Evolutionary conservation across 2,888 invertebrate genomes (phyloP).

Genomic region (Capitulum mitella): DNA sequence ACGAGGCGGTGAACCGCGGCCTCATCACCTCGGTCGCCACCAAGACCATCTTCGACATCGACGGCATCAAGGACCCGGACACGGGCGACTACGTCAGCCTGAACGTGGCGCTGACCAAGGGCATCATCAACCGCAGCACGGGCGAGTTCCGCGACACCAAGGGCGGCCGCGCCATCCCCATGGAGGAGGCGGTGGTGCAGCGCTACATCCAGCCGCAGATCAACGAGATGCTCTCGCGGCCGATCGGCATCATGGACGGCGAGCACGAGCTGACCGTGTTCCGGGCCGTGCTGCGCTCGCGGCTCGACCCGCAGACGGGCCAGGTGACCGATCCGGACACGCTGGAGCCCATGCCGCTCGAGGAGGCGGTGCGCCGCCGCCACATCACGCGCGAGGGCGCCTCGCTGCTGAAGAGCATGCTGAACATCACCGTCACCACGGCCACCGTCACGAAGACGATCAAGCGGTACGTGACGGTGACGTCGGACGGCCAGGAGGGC

Average conservation of each 20-base stretch:
- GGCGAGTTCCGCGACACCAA: slow-evolving; percentile 65
- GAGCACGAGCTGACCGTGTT: slow-evolving; percentile 73
- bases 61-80: slow-evolving; percentile 76
- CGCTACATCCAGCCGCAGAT: slow-evolving; percentile 63
- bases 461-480: slow-evolving; percentile 69
- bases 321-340: slow-evolving; percentile 68
- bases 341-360: slow-evolving; percentile 65
- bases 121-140: slow-evolving; percentile 64
- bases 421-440: slow-evolving; percentile 79
- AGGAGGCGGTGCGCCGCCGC: slow-evolving; percentile 75
- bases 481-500: slow-evolving; percentile 52
- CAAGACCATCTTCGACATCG: slow-evolving; percentile 84
- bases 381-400: slow-evolving; percentile 82
- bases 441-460: slow-evolving; percentile 79
- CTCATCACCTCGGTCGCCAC: slow-evolving; percentile 78
- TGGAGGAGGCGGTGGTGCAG: slow-evolving; percentile 70
- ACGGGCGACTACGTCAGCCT: slow-evolving; percentile 75
- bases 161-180: slow-evolving; percentile 63
- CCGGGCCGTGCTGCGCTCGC: slow-evolving; percentile 76
- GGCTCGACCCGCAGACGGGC: slow-evolving; percentile 81
- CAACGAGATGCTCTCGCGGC: slow-evolving; percentile 68
- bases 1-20: slow-evolving; percentile 83
- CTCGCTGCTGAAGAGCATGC: slow-evolving; percentile 69
- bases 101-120: slow-evolving; percentile 68
- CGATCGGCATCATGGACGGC: slow-evolving; percentile 66